Evolutionary conservation across 2,797 vertebrate species (phyloP).

Genomic region (Thripadectes ignobilis): DNA sequence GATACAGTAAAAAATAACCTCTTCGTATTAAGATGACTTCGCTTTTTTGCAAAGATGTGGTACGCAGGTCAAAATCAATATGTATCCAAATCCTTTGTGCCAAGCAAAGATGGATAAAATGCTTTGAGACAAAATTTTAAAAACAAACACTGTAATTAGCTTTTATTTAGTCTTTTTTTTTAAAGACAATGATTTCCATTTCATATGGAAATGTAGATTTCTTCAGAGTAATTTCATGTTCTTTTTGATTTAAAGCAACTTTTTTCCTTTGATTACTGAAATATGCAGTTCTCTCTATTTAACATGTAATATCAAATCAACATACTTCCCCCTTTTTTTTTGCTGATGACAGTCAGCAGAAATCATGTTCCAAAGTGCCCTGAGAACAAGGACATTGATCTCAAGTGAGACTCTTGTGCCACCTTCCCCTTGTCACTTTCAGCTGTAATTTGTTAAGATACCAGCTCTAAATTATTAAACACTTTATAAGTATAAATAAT

Average conservation of each 20-base stretch:
- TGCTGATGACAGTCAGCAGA: constrained; percentile 75
- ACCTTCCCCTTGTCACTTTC: constrained; percentile 80
- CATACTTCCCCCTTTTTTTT: constrained; percentile 50
- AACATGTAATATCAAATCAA: constrained; percentile 65
- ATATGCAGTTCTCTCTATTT: constrained; percentile 73
- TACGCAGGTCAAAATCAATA: constrained; percentile 62
- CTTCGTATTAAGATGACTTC: constrained; percentile 60
- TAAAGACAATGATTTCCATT: constrained; percentile 71
- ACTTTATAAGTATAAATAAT: constrained; percentile 91
- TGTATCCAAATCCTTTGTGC: constrained; percentile 54
- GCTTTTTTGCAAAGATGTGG: constrained; percentile 43
- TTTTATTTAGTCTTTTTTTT: constrained; percentile 70
- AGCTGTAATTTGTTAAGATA: constrained; percentile 86
- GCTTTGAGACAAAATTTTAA: constrained; percentile 68
- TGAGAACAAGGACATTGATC: constrained; percentile 74
- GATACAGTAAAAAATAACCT: constrained; percentile 60
- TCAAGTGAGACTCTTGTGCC: constrained; percentile 69
- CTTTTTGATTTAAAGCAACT: constrained; percentile 71
- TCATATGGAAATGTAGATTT: constrained; percentile 69
- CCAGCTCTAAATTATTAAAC: constrained; percentile 90
- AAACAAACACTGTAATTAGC: constrained; percentile 68
- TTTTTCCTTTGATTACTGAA: constrained; percentile 73
- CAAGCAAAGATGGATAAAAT: constrained; percentile 61
- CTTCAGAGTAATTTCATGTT: constrained; percentile 66
- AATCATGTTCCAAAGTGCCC: constrained; percentile 69